Percentiles rank a stretch among this genome's conserved stretches.
Conservation (phyloP, 2,113 vertebrate genomes). For the Hippocampus comes region DNA sequence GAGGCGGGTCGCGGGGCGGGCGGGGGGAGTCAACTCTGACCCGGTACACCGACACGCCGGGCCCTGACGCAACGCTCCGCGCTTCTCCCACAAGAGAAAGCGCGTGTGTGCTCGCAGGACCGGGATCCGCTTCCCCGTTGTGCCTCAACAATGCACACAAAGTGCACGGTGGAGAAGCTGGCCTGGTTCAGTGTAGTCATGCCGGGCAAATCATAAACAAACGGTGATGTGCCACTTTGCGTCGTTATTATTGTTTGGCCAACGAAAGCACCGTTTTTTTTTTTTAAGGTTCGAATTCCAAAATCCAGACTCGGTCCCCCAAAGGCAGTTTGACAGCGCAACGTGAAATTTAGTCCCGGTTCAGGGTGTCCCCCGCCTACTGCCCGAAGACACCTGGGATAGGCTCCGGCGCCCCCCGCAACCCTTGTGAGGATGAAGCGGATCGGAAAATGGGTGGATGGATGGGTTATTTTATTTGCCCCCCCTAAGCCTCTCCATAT, state of each 20-base stretch:
- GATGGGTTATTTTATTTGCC: too few species aligned
- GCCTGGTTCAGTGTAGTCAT: conserved; percentile 28
- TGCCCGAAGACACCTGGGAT: too few species aligned
- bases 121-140: conserved; percentile 52
- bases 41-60: conserved; percentile 58
- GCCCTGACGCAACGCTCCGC: conserved; percentile 43
- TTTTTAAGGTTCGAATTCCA: background rate
- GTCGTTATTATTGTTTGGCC: background rate
- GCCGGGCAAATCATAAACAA: conserved; percentile 23
- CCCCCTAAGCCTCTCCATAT: too few species aligned
- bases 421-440: too few species aligned
- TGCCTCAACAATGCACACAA: conserved; percentile 45
- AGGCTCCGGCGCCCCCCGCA: too few species aligned
- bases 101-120: conserved; percentile 32
- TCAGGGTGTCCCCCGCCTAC: too few species aligned
- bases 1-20: conserved; percentile 47
- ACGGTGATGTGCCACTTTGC: conserved; percentile 36
- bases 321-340: background rate
- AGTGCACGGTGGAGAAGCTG: conserved; percentile 16
- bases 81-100: conserved; percentile 63
- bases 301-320: background rate
- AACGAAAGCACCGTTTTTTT: background rate
- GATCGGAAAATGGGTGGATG: too few species aligned
- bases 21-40: conserved; percentile 52
- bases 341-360: too few species aligned